A percentile compares a stretch with the other conserved stretches of the same genome.
These are phyloP conservation scores for Poeciliopsis occidentalis DNA, from an alignment of 2,113 vertebrate species.

Conservation along the genomic window DNA sequence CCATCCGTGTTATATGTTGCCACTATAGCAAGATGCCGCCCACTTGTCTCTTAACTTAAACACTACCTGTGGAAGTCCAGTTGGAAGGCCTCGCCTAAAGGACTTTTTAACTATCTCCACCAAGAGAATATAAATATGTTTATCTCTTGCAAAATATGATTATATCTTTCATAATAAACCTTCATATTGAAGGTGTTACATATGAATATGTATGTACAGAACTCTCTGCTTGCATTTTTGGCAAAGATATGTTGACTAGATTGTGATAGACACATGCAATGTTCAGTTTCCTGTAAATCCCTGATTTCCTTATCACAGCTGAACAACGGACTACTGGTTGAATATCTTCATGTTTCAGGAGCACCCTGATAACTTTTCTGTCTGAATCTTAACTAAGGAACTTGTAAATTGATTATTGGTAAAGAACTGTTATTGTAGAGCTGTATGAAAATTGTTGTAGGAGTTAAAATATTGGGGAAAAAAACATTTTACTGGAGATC, in stretches of 20 bases:
- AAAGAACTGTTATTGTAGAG: constrained; percentile 68
- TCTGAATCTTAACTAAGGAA: constrained; percentile 37
- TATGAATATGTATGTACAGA: constrained; percentile 80
- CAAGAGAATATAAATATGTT: constrained; percentile 77
- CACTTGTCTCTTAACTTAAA: constrained; percentile 71
- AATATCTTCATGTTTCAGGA: constrained; percentile 27
- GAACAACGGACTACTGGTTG: constrained; percentile 39
- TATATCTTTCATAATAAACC: constrained; percentile 83
- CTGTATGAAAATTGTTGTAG: constrained; percentile 68
- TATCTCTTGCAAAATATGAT: constrained; percentile 81
- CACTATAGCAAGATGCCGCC: constrained; percentile 67
- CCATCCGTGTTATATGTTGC: constrained; percentile 49
- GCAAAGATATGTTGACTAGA: constrained; percentile 74
- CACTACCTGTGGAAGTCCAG: constrained; percentile 77
- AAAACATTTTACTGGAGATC: constrained; percentile 57
- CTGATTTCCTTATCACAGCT: constrained; percentile 39
- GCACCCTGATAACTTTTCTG: constrained; percentile 35
- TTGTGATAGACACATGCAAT: constrained; percentile 60
- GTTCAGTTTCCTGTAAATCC: constrained; percentile 54
- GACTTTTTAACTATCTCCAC: constrained; percentile 64
- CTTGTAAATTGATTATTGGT: constrained; percentile 46
- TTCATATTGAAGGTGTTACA: constrained; percentile 87
- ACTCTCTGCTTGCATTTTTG: constrained; percentile 83
- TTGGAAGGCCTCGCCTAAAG: constrained; percentile 63
- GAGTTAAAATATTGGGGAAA: constrained; percentile 60